Evolutionary conservation across 2,113 vertebrate species (phyloP), one percentile per base, ranked within the genome.

Genomic region (Tautogolabrus adspersus): DNA sequence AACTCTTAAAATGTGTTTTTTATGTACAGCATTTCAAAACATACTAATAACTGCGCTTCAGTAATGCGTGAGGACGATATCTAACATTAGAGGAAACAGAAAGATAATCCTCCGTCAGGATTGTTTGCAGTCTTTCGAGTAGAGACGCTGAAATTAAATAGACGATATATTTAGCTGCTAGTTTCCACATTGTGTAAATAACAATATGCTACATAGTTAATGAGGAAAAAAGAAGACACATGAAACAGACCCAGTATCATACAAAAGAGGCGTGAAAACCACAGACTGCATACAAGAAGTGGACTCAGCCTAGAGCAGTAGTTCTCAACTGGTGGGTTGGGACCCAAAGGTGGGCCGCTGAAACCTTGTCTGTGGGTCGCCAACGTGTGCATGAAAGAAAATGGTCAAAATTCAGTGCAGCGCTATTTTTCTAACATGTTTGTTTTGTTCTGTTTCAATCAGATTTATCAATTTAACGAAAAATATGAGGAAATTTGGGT

Each of bases 11-110:
- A 92, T 94, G 94, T 95, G 92, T 93, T 93, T 89, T 34, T 93
- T 95, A 96, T 96, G 91, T 96, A 96, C 94, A 96, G 93, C 91
- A 92, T 95, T 90, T 93, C 88, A 93, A 94, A 93, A 70, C 87
- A 76, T 46, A 73, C n/a, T 46, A 85, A 49, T 34, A 81, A 84
- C 56, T 77, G 71, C 73, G 76, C 74, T 64, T 80, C 71, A 84
- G 70, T 79, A 68, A 89, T 66, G 85, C 30, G 81, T 69, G 64
- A 87, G 82, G 83, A 84, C 30, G 49, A 75, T 49, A 75, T 77
- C 63, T 38, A 74, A 52, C 30, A 34, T 34, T 82, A 77, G 49
- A 77, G 57, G 76, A 72, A 84, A 81, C 69, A 42, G 7, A 52
- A 56, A 63, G 51, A 59, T 21, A 46, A 49, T 77, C 57, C 73